Evolutionary conservation across 2,797 vertebrate genomes (phyloP), one percentile per base, ranked within the genome.

Genomic region (Eremophila alpestris): DNA sequence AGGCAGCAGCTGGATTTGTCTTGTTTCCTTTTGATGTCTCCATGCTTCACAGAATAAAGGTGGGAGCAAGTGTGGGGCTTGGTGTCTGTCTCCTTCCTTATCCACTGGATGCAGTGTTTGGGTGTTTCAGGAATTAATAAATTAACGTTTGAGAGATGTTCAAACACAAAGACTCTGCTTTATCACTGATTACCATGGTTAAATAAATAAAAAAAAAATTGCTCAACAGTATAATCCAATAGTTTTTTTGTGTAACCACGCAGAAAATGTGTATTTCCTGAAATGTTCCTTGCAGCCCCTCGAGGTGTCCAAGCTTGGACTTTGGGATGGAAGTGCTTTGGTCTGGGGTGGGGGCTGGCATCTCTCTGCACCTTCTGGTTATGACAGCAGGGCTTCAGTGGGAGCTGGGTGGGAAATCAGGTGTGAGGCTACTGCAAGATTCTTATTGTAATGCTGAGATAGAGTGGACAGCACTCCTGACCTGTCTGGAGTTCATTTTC

Each of bases 201-300:
- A 64, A 79, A 68, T 38, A 7, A 75, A 38, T 38, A 38, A 54
- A 58, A 63, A 58, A 63, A 54, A 46, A 62, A 7, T 21, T 36
- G 26, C 9, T 40, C 10, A 55, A 13, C 2, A 4, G 21, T n/a
- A 4, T 77, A 5, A 34, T 26, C n/a, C 26, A 45, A 9, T 29
- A 32, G 13, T 46, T 24, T 56, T 56, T 60, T 22, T n/a, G 16
- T 58, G 48, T 68, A 32, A n/a, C 14, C 9, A 23, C 23, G 36
- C 19, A 4, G 1, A 11, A 23, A 87, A 15, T 12, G 0, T n/a
- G 0, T 51, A 8, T 41, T 75, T 79, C 16, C 70, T 32, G 40
- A 56, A 52, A 17, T 19, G 5, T 29, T 77, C 6, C 9, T 58
- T 60, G 51, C 20, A 75, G 32, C 32, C 15, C 51, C 20, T 58